Percentiles rank a stretch among this genome's conserved stretches.
Conservation (phyloP, 2,888 invertebrate genomes). For the Drosophila lutescens region DNA sequence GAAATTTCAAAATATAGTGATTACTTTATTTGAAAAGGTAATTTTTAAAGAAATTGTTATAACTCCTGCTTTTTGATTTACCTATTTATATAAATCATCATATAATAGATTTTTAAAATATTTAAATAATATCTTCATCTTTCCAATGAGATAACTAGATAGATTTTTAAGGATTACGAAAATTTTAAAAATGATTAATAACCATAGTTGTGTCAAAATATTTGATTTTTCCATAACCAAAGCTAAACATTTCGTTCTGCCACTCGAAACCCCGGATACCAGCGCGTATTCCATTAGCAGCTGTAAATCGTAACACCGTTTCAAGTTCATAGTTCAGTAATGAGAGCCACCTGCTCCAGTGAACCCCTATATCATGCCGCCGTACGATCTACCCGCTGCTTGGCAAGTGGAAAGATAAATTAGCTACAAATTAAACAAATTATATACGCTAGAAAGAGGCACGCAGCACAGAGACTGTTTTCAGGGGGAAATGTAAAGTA, state of each 20-base stretch:
- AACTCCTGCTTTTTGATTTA: too few relatives aligned
- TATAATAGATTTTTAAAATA: too few relatives aligned
- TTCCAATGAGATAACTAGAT: too few relatives aligned
- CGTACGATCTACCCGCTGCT: constrained; percentile 15
- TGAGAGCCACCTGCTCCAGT: constrained; percentile 45
- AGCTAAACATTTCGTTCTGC: not conserved
- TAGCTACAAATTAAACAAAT: constrained; percentile 69
- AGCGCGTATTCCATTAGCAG: constrained; percentile 8
- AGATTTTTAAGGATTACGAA: not conserved
- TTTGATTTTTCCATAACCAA: not conserved
- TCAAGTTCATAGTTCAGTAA: constrained; percentile 63
- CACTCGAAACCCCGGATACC: constrained; percentile 5
- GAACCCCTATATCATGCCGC: constrained; percentile 9
- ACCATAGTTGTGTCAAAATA: not conserved
- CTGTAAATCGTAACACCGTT: constrained; percentile 17
- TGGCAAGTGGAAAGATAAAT: constrained; percentile 65
- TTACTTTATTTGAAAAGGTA: too few relatives aligned
- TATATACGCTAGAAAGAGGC: constrained; percentile 43
- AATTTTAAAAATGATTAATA: not conserved
- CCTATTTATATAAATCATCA: too few relatives aligned
- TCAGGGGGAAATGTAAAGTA: not conserved
- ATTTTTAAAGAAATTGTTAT: too few relatives aligned
- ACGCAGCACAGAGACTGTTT: constrained; percentile 9
- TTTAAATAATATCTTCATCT: too few relatives aligned
- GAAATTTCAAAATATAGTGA: not conserved